These are phyloP conservation scores for Synanthedon vespiformis DNA, from an alignment of 2,888 invertebrate genomes.

Conservation along the genomic window DNA sequence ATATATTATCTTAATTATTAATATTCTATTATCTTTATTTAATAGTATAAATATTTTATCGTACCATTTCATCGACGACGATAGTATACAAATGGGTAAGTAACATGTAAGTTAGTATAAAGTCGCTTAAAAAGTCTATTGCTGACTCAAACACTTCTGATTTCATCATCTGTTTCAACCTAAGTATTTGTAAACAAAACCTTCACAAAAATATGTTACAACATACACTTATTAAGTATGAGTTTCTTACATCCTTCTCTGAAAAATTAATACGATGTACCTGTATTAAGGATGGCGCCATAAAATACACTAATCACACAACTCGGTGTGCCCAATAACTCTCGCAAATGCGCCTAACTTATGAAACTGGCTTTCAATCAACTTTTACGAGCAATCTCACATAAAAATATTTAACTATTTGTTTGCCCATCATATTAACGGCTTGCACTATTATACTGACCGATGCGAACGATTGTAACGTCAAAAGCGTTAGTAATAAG, in stretches of 20 bases:
- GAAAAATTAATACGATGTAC: constrained; percentile 11
- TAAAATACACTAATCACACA: constrained; percentile 24
- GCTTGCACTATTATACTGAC: constrained; percentile 21
- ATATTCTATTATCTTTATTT: too few species aligned
- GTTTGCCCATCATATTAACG: constrained; percentile 65
- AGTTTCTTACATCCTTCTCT: neutral
- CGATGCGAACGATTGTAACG: constrained; percentile 12
- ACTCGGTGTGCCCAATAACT: constrained; percentile 10
- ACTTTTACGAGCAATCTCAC: constrained; percentile 58
- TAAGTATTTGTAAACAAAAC: too few species aligned
- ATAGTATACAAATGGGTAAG: too few species aligned
- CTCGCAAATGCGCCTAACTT: constrained; percentile 24
- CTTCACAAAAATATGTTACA: too few species aligned
- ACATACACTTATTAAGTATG: too few species aligned
- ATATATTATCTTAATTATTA: too few species aligned
- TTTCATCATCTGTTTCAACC: too few species aligned
- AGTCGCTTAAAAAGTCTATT: too few species aligned
- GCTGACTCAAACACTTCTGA: too few species aligned
- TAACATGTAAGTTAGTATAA: too few species aligned
- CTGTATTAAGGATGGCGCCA: constrained; percentile 18
- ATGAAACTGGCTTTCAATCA: constrained; percentile 60
- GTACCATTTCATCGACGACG: too few species aligned
- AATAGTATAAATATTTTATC: too few species aligned
- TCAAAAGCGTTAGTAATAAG: constrained; percentile 13
- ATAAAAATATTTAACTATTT: constrained; percentile 69